phyloP scores from a whole-genome alignment of 2,888 invertebrate genomes.

The Rhingia rostrata region DNA sequence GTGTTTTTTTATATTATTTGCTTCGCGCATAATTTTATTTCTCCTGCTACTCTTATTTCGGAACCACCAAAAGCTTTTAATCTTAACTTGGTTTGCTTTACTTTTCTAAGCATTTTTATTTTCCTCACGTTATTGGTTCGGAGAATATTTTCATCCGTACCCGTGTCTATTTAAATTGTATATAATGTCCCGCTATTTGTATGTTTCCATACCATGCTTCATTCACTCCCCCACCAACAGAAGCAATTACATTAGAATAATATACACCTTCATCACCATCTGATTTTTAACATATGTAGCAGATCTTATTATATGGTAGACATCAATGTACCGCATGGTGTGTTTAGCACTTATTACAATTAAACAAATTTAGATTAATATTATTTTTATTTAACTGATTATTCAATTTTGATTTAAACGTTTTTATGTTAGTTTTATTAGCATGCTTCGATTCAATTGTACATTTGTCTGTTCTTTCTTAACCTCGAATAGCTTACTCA shows the following conservation, averaged over 20 bases:
- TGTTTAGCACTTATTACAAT: conserved; percentile 33
- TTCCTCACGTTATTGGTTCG: conserved; percentile 24
- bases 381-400: conserved; percentile 2
- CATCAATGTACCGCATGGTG: conserved; percentile 40
- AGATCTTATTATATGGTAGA: conserved; percentile 48
- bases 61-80: too few species aligned
- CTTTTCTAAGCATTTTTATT: too few species aligned
- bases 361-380: too few species aligned
- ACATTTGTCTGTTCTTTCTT: conserved; percentile 20
- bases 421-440: conserved; percentile 14
- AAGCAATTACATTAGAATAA: conserved; percentile 46
- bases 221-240: conserved; percentile 48
- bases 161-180: conserved; percentile 50
- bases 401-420: neutral
- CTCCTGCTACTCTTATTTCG: conserved; percentile 37
- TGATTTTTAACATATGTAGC: conserved; percentile 31
- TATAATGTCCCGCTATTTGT: conserved; percentile 43
- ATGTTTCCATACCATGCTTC: conserved; percentile 45
- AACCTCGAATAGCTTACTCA: conserved; percentile 46
- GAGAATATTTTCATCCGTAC: conserved; percentile 43
- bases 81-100: conserved; percentile 35
- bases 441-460: conserved; percentile 15
- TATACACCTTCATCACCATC: conserved; percentile 31
- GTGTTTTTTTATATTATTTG: conserved; percentile 21
- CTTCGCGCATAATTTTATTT: conserved; percentile 6